Evolutionary conservation across 1,140 invertebrate genomes (phyloP).

Genomic region (Nixonia krombeini): DNA sequence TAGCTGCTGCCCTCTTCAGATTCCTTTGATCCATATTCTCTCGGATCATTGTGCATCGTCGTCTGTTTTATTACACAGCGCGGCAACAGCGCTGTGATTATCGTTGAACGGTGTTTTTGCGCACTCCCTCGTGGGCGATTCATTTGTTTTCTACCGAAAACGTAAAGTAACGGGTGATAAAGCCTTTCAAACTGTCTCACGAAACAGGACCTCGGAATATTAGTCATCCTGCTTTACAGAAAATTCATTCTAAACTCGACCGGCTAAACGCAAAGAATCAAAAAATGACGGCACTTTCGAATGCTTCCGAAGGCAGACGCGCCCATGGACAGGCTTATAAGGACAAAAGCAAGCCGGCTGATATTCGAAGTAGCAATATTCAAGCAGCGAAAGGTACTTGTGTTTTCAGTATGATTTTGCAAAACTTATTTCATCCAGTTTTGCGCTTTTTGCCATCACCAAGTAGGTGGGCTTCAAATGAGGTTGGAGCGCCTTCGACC

Average conservation of each 20-base stretch:
- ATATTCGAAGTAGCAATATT: constrained; percentile 96
- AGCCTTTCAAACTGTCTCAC: constrained; percentile 9
- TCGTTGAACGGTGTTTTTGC: no score
- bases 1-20: no score
- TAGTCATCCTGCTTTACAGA: constrained; percentile 2
- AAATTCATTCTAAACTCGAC: neutral
- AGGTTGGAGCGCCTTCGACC: constrained; percentile 16
- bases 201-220: constrained; percentile 4
- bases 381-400: constrained; percentile 98
- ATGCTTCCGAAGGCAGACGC: neutral
- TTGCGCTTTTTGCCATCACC: neutral
- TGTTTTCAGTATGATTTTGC: constrained; percentile 1
- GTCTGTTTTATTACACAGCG: no score
- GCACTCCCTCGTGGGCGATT: no score
- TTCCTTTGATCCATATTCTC: no score
- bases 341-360: constrained; percentile 94
- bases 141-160: no score
- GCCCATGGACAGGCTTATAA: constrained; percentile 75
- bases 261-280: neutral
- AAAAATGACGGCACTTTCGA: constrained; percentile 18
- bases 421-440: neutral
- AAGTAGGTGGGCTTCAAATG: no score
- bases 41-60: no score
- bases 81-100: no score
- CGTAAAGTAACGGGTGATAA: no score